phyloP scores from a whole-genome alignment of 2,888 invertebrate genomes.

The Bembecia ichneumoniformis region DNA sequence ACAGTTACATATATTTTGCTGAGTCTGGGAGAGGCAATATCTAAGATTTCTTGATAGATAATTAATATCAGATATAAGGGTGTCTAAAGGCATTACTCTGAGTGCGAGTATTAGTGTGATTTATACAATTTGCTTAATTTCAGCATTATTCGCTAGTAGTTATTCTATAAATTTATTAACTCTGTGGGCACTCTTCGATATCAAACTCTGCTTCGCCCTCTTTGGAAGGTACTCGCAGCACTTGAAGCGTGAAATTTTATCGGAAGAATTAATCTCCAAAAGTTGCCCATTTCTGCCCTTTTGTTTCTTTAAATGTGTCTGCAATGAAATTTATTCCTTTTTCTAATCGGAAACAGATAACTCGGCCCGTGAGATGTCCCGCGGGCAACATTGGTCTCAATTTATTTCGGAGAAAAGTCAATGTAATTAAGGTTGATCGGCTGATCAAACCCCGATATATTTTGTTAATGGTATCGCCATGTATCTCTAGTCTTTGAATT shows the following conservation, averaged over 20 bases:
- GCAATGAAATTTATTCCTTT: constrained; percentile 55
- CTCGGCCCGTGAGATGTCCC: constrained; percentile 30
- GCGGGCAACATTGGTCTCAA: constrained; percentile 19
- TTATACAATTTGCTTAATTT: too few relatives aligned
- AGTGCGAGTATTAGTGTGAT: too few relatives aligned
- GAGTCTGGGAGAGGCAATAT: too few relatives aligned
- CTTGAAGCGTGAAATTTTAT: constrained; percentile 66
- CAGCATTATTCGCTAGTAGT: too few relatives aligned
- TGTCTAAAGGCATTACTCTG: too few relatives aligned
- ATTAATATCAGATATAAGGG: too few relatives aligned
- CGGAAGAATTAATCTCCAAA: constrained; percentile 65
- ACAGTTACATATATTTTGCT: too few relatives aligned
- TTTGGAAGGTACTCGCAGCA: constrained; percentile 45
- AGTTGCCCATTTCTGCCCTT: constrained; percentile 47
- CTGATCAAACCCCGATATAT: neutral
- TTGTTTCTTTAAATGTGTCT: constrained; percentile 50
- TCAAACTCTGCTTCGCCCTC: constrained; percentile 35
- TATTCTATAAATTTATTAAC: constrained; percentile 9
- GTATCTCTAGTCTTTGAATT: too few relatives aligned
- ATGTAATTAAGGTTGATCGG: constrained; percentile 14
- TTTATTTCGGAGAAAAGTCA: constrained; percentile 8
- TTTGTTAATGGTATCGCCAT: too few relatives aligned
- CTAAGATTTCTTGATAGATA: too few relatives aligned
- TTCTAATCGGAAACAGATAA: constrained; percentile 56
- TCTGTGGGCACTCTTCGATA: constrained; percentile 34